Conservation (phyloP, 2,113 vertebrate species). For the Ophiodon elongatus region DNA sequence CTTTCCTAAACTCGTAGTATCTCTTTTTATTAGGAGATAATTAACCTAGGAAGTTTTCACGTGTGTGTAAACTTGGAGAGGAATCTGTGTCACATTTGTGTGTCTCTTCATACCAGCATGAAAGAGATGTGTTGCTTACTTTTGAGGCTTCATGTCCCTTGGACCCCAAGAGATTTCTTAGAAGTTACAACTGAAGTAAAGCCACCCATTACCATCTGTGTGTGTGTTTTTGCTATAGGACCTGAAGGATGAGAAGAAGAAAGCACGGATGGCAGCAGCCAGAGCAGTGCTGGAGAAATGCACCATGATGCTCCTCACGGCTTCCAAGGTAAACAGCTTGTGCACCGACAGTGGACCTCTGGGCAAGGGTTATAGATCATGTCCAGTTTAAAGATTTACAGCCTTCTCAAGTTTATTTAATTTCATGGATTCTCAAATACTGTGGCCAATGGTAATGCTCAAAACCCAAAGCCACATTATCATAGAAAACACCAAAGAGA, state of each 20-base stretch:
- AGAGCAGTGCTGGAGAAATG: conserved; percentile 97
- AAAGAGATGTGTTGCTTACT: conserved; percentile 49
- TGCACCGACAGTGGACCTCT: background rate
- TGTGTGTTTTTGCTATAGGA: conserved; percentile 84
- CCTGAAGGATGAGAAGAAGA: conserved; percentile 98
- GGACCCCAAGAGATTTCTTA: conserved; percentile 28
- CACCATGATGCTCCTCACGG: conserved; percentile 99
- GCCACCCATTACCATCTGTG: conserved; percentile 39
- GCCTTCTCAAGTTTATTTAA: conserved; percentile 11
- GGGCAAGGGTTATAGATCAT: conserved; percentile 11
- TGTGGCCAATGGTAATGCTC: background rate
- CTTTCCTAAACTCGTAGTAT: conserved; percentile 25
- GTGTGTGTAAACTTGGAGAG: conserved; percentile 23
- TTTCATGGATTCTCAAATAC: conserved; percentile 11
- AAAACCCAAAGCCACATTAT: background rate
- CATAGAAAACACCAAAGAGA: conserved; percentile 6
- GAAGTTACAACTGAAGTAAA: conserved; percentile 43
- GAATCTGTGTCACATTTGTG: conserved; percentile 25
- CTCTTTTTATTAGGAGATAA: conserved; percentile 28
- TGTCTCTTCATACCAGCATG: conserved; percentile 22
- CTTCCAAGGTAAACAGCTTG: conserved; percentile 91
- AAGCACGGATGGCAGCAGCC: conserved; percentile 96
- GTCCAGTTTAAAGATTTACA: conserved; percentile 19
- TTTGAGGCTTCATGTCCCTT: conserved; percentile 31
- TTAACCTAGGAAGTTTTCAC: conserved; percentile 2